Percentiles rank a stretch among this genome's conserved stretches.
Evolutionary conservation across 2,888 invertebrate species (phyloP).

Genomic region (Scotopteryx bipunctaria): DNA sequence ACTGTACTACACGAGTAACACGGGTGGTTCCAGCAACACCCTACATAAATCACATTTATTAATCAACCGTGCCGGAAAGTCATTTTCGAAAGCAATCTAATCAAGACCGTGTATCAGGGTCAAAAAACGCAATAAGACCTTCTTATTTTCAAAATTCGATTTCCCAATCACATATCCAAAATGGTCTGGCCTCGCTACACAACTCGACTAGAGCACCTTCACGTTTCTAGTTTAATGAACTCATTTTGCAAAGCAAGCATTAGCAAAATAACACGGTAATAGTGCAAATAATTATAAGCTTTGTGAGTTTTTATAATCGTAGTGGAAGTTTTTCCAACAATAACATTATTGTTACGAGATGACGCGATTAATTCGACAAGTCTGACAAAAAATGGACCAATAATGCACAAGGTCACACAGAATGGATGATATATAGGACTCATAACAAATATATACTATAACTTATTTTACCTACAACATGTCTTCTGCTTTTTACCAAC

Average conservation of each 20-base stretch:
- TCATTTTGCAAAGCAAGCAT: neutral
- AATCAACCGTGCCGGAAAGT: constrained; percentile 13
- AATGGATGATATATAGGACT: no score
- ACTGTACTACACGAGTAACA: no score
- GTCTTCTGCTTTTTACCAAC: no score
- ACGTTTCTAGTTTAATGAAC: neutral
- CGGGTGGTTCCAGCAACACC: no score
- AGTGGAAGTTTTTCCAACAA: no score
- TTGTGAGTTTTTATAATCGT: neutral
- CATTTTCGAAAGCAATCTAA: neutral
- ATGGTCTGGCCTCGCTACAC: neutral
- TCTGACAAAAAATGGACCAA: no score
- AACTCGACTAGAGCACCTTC: neutral
- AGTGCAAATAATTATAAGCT: neutral
- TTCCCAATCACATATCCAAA: neutral
- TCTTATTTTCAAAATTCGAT: neutral
- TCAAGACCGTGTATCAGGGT: neutral
- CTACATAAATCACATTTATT: no score
- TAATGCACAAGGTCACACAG: no score
- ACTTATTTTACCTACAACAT: no score
- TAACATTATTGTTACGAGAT: no score
- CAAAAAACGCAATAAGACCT: neutral
- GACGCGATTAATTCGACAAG: no score
- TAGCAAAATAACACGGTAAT: neutral
- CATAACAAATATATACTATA: no score